Percentiles rank a stretch among this genome's conserved stretches.
Evolutionary conservation across 2,888 invertebrate species (phyloP).

Genomic region (Drosophila monieri): DNA sequence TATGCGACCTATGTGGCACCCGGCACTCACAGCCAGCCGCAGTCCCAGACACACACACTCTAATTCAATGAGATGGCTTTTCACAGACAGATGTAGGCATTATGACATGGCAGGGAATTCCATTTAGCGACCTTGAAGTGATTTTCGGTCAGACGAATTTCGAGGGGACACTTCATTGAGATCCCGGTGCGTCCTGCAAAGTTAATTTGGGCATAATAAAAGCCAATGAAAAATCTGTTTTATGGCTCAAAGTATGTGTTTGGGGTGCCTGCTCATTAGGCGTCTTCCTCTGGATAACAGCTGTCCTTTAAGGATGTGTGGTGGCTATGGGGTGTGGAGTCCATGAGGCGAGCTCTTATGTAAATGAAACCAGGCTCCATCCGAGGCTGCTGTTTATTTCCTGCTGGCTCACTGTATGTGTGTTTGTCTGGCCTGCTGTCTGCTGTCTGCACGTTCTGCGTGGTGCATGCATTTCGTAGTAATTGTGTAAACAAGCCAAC

Average conservation of each 20-base stretch:
- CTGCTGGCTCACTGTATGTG: slow-evolving; percentile 19
- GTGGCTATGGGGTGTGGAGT: slow-evolving; percentile 16
- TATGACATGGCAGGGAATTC: slow-evolving; percentile 43
- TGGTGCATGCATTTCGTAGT: slow-evolving; percentile 75
- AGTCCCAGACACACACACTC: slow-evolving; percentile 20
- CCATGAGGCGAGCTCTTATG: slow-evolving; percentile 69
- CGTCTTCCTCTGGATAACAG: slow-evolving; percentile 69
- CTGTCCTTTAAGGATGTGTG: slow-evolving; percentile 34
- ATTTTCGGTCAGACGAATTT: slow-evolving; percentile 42
- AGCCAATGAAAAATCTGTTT: slow-evolving; percentile 61
- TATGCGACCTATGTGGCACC: slow-evolving; percentile 29
- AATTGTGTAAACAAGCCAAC: slow-evolving; percentile 69
- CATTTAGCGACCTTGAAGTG: slow-evolving; percentile 50
- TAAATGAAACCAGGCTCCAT: slow-evolving; percentile 60
- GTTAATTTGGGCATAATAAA: slow-evolving; percentile 72
- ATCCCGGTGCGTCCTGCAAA: slow-evolving; percentile 38
- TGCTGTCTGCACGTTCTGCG: slow-evolving; percentile 75
- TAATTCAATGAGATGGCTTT: slow-evolving; percentile 41
- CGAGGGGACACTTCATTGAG: slow-evolving; percentile 47
- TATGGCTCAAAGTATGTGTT: slow-evolving; percentile 48
- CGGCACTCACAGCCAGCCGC: slow-evolving; percentile 5
- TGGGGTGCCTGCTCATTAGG: slow-evolving; percentile 67
- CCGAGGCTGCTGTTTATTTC: slow-evolving; percentile 47
- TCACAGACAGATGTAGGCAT: slow-evolving; percentile 21
- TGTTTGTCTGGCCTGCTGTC: slow-evolving; percentile 58